These are phyloP conservation scores for Clarias fuscus DNA, from an alignment of 2,797 vertebrate species.

Conservation along the genomic window DNA sequence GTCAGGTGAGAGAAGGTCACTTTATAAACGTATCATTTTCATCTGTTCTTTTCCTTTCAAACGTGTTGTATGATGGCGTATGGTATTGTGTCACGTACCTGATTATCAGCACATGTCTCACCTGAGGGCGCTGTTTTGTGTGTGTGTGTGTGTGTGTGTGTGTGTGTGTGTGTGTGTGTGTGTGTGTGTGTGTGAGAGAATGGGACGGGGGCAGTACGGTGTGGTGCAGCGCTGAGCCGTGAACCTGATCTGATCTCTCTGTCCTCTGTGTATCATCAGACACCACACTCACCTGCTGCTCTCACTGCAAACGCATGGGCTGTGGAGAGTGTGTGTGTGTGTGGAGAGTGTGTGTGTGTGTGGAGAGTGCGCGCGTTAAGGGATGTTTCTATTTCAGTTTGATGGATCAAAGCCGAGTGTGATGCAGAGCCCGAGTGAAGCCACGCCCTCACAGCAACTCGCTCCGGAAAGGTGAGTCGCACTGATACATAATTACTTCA, in stretches of 20 bases:
- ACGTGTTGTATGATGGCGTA: background rate
- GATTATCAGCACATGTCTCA: background rate
- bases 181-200: background rate
- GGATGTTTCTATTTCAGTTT: conserved; percentile 48
- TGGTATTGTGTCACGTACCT: background rate
- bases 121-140: background rate
- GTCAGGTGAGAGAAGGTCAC: too few species aligned
- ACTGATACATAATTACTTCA: background rate
- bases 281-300: too few species aligned
- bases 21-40: background rate
- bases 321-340: background rate
- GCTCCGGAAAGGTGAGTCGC: conserved; percentile 66
- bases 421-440: conserved; percentile 64
- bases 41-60: background rate
- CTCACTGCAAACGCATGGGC: too few species aligned
- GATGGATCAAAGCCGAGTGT: conserved; percentile 69
- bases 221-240: background rate
- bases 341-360: background rate
- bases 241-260: background rate
- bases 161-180: background rate
- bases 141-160: background rate
- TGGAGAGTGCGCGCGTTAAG: background rate
- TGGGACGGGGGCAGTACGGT: too few species aligned
- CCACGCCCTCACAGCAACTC: conserved; percentile 58
- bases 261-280: background rate